These are phyloP conservation scores for Matsumyia berberina DNA, from an alignment of 2,888 invertebrate genomes.

Conservation along the genomic window DNA sequence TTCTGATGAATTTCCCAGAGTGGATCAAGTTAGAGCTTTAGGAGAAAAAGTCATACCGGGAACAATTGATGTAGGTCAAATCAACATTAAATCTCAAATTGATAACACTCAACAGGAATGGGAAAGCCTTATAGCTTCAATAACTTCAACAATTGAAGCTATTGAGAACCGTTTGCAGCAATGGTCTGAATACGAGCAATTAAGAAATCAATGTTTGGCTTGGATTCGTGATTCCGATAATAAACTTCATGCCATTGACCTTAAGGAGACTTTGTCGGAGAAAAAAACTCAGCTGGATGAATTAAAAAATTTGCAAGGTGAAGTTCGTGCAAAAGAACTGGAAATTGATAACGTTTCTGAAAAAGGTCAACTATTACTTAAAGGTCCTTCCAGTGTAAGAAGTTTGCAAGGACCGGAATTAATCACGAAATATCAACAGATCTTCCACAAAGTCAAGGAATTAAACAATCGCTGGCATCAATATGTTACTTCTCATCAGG, in stretches of 20 bases:
- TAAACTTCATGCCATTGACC: slow-evolving; percentile 93
- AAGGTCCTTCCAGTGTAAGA: slow-evolving; percentile 89
- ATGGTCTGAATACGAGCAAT: slow-evolving; percentile 95
- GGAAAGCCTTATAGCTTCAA: slow-evolving; percentile 91
- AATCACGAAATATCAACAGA: slow-evolving; percentile 95
- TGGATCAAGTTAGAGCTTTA: slow-evolving; percentile 91
- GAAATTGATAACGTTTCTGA: slow-evolving; percentile 97
- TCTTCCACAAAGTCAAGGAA: slow-evolving; percentile 96
- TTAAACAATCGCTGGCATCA: slow-evolving; percentile 96
- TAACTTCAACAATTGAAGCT: slow-evolving; percentile 91
- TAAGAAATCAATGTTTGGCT: slow-evolving; percentile 92
- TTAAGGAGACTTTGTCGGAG: slow-evolving; percentile 92
- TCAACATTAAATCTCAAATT: slow-evolving; percentile 93
- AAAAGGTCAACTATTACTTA: slow-evolving; percentile 93
- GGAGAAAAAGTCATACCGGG: slow-evolving; percentile 96
- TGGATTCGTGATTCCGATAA: slow-evolving; percentile 96
- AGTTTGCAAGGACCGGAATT: slow-evolving; percentile 94
- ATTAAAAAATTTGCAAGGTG: slow-evolving; percentile 92
- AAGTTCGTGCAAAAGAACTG: slow-evolving; percentile 94
- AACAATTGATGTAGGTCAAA: slow-evolving; percentile 92
- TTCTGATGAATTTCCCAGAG: slow-evolving; percentile 93
- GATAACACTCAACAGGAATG: slow-evolving; percentile 95
- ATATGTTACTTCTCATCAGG: slow-evolving; percentile 94
- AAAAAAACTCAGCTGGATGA: slow-evolving; percentile 94
- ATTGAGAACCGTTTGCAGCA: slow-evolving; percentile 93